Base-by-base conservation (phyloP, 2,888 invertebrate genomes). In the Trachelus troglodyta region DNA sequence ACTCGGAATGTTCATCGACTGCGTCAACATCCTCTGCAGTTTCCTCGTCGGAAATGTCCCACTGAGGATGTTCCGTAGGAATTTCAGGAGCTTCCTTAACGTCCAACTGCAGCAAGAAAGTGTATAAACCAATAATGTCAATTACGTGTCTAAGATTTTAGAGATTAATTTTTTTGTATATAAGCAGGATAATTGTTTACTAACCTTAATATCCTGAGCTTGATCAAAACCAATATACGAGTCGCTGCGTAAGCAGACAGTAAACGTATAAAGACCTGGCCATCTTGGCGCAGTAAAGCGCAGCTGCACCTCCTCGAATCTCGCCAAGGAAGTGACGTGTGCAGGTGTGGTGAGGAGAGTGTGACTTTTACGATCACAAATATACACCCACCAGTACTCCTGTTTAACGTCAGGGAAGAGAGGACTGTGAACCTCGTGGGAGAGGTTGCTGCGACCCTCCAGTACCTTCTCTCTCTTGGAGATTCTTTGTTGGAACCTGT, bases 371-470 rank as follows among this genome's bases (percentile, higher is more conserved):
- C 97, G 95, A 93, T 99, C 99, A 92, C 97, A 97, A 86, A 99
- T 96, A 92, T 99, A 99, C 83, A 99, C 96, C 99, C 99, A 99
- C 99, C 99, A 99, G 92, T 97, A 99, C 92, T 99, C 99, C 91
- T 98, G 98, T 91, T 99, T 98, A 89, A 96, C 95, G 91, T 96
- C 96, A 6, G 99, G 98, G 92, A 96, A 99, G 91, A 96, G 95
- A 0, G 99, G 99, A 92, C 98, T 97, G 92, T 99, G 99, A 35
- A 99, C 99, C n/a, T 96, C 94, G 91, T 99, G 99, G 23, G 99
- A 99, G 85, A 96, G 94, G 92, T 98, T 98, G 74, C 98, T 98
- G 89, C 97, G 96, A 11, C 98, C 97, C 92, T 99, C 99, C 69
- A 99, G 93, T 30, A 94, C 94, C 84, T 97, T 95, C 89, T 98